Conservation (phyloP, 2,113 vertebrate species). For the Macquaria australasica region DNA sequence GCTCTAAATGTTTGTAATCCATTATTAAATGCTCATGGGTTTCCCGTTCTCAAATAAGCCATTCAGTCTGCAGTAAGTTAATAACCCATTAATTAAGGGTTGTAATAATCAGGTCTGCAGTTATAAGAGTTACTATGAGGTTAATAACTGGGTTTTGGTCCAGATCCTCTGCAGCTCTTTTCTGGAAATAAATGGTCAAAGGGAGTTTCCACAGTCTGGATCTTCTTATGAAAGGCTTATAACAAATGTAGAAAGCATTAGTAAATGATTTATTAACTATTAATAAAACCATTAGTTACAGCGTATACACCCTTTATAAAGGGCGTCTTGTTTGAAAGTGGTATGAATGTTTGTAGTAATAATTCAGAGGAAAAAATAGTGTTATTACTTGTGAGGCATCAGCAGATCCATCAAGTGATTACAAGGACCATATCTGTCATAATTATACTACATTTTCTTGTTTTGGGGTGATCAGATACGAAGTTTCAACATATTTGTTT, state of each 20-base stretch:
- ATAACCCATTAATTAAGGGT: too few species aligned
- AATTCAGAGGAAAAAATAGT: background rate
- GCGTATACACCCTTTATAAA: background rate
- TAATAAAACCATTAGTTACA: background rate
- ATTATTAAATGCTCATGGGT: too few species aligned
- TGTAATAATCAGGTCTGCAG: background rate
- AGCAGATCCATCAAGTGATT: background rate
- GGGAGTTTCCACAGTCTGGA: background rate
- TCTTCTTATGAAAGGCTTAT: background rate
- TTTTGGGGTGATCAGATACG: background rate
- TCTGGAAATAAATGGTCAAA: background rate
- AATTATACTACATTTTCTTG: too few species aligned
- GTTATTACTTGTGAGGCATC: background rate
- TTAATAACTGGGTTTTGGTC: background rate
- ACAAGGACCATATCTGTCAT: background rate
- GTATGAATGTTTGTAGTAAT: background rate
- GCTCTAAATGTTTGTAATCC: background rate
- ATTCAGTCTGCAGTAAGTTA: background rate
- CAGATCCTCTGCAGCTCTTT: background rate
- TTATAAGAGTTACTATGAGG: background rate
- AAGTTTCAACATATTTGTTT: background rate
- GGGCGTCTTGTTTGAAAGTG: background rate
- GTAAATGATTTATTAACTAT: too few species aligned
- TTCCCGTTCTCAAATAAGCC: background rate
- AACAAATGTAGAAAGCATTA: background rate